phyloP scores from a whole-genome alignment of 2,888 invertebrate genomes.

The Folsomia manolachei region DNA sequence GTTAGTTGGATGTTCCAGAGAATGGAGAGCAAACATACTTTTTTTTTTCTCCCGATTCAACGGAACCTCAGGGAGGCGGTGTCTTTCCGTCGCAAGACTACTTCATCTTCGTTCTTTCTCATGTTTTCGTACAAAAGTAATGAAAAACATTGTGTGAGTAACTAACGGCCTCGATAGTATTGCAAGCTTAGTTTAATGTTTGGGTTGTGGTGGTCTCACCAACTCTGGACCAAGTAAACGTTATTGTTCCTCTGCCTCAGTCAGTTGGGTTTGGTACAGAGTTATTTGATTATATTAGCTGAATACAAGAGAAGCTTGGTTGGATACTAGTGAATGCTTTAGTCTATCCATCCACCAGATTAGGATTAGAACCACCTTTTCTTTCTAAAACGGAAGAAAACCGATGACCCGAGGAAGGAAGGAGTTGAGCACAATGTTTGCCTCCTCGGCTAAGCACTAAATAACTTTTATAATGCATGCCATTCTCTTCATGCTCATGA shows the following conservation, averaged over 20 bases:
- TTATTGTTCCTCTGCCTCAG: not conserved
- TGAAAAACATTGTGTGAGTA: not conserved
- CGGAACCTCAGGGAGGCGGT: not conserved
- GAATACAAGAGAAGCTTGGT: not conserved
- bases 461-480: not conserved
- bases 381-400: not conserved
- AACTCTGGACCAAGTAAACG: not conserved
- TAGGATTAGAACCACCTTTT: not conserved
- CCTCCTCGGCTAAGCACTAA: not conserved
- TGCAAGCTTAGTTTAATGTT: not conserved
- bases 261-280: too few species aligned
- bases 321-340: not conserved
- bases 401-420: not conserved
- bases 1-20: not conserved
- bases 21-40: not conserved
- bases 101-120: not conserved
- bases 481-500: not conserved
- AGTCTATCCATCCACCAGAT: too few species aligned
- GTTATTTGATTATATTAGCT: not conserved
- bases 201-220: too few species aligned
- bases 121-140: not conserved
- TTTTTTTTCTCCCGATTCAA: not conserved
- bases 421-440: too few species aligned
- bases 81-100: not conserved
- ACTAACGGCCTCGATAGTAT: not conserved